A percentile compares a stretch with the other conserved stretches of the same genome.
Conservation (phyloP, 2,888 invertebrate genomes). For the Yponomeuta cagnagella region DNA sequence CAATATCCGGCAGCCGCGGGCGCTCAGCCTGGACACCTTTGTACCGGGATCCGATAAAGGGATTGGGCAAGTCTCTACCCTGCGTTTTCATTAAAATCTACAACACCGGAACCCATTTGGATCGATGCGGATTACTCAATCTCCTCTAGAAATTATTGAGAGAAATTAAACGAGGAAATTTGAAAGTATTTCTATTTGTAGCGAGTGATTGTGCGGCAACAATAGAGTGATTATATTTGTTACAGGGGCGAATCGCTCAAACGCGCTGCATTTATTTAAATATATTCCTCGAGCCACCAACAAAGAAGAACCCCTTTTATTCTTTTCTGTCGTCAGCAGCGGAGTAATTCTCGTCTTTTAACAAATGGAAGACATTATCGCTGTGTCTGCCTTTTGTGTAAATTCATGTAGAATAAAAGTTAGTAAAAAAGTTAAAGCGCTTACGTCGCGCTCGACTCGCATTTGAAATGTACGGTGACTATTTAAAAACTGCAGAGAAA, state of each 20-base stretch:
- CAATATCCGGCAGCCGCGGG: conserved; percentile 38
- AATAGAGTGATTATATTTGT: conserved; percentile 43
- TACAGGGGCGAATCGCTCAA: conserved; percentile 22
- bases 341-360: conserved; percentile 65
- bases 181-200: neutral
- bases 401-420: conserved; percentile 66
- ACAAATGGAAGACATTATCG: conserved; percentile 70
- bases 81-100: conserved; percentile 28
- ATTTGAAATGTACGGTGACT: conserved; percentile 48
- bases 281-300: conserved; percentile 55
- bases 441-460: conserved; percentile 41
- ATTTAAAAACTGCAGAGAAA: conserved; percentile 38
- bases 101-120: conserved; percentile 24
- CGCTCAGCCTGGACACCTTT: conserved; percentile 40
- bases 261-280: conserved; percentile 45
- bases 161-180: neutral
- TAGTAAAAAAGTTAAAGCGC: conserved; percentile 58
- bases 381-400: conserved; percentile 63
- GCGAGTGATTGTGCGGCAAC: conserved; percentile 20
- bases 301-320: conserved; percentile 61
- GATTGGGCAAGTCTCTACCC: conserved; percentile 25
- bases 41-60: conserved; percentile 35
- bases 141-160: neutral
- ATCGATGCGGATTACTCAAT: neutral
- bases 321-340: conserved; percentile 58